These are phyloP conservation scores for Rhinopomastus cyanomelas DNA, from an alignment of 2,113 vertebrate species.

Conservation along the genomic window DNA sequence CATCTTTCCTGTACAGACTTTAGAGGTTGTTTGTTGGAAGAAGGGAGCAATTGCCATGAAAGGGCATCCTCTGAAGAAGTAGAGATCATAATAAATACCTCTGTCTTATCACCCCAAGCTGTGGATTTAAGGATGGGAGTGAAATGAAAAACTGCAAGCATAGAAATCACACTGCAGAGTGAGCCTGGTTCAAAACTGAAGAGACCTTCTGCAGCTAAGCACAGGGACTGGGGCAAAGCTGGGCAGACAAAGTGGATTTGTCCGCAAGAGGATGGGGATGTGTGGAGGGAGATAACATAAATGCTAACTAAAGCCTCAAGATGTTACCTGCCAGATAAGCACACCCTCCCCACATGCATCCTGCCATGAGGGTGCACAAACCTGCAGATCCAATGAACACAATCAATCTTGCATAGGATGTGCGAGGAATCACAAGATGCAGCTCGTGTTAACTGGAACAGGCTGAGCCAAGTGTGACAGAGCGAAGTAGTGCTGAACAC, in stretches of 20 bases:
- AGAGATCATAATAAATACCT: not conserved
- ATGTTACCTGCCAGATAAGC: conserved; percentile 18
- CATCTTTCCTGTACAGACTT: not conserved
- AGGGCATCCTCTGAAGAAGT: not conserved
- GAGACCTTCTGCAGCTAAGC: not conserved
- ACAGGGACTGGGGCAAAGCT: not conserved
- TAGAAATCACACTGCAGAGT: not conserved
- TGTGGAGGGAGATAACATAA: not conserved
- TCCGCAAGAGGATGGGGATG: not conserved
- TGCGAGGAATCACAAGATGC: not conserved
- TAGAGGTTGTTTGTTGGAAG: not conserved
- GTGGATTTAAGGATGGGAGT: not conserved
- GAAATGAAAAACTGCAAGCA: not conserved
- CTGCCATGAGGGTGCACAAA: not conserved
- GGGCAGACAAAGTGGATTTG: conserved; percentile 11
- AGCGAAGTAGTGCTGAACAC: not conserved
- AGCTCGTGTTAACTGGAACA: not conserved
- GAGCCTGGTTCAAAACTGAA: not conserved
- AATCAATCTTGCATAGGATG: not conserved
- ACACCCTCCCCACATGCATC: not conserved
- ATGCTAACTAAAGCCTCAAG: conserved; percentile 19
- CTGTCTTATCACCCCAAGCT: not conserved
- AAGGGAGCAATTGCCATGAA: not conserved
- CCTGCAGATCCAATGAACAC: not conserved
- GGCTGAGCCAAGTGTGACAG: not conserved